Evolutionary conservation across 2,797 vertebrate species (phyloP).

Genomic region (Chloroceryle inda): DNA sequence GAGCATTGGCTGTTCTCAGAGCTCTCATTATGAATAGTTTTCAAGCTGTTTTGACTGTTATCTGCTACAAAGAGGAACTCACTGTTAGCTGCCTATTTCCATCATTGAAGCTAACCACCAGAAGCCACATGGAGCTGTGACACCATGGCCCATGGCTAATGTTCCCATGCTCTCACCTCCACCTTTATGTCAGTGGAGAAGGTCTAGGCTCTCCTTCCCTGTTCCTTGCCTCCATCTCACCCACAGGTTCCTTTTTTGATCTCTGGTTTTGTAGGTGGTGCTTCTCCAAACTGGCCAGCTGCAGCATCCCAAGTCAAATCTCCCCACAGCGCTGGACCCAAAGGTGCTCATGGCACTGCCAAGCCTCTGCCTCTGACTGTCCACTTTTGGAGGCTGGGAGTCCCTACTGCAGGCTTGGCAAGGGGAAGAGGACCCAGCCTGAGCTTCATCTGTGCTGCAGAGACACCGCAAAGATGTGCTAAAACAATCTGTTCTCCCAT

Average conservation of each 20-base stretch:
- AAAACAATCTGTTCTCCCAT: conserved; percentile 63
- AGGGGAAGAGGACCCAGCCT: conserved; percentile 27
- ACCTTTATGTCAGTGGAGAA: not conserved
- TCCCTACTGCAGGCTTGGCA: not conserved
- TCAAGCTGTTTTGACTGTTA: conserved; percentile 83
- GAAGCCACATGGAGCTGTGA: not conserved
- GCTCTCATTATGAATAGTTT: conserved; percentile 74
- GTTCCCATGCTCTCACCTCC: not conserved
- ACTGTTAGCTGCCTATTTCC: conserved; percentile 76
- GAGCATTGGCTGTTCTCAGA: conserved; percentile 60
- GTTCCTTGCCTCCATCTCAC: not conserved
- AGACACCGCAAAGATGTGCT: not conserved
- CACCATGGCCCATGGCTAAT: not conserved
- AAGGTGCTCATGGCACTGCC: not conserved
- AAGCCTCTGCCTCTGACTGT: rapidly evolving
- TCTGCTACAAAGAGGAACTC: conserved; percentile 73
- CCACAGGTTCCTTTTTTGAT: not conserved
- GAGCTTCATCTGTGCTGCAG: conserved; percentile 57
- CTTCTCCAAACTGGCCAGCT: not conserved
- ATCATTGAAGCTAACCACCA: conserved; percentile 40
- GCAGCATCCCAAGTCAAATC: rapidly evolving
- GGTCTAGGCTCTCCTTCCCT: not conserved
- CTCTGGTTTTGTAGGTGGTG: not conserved
- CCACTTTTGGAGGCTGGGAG: not conserved
- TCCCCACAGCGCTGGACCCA: not conserved